Evolutionary conservation across 2,797 vertebrate species (phyloP).

Genomic region (Rallus crepitans): DNA sequence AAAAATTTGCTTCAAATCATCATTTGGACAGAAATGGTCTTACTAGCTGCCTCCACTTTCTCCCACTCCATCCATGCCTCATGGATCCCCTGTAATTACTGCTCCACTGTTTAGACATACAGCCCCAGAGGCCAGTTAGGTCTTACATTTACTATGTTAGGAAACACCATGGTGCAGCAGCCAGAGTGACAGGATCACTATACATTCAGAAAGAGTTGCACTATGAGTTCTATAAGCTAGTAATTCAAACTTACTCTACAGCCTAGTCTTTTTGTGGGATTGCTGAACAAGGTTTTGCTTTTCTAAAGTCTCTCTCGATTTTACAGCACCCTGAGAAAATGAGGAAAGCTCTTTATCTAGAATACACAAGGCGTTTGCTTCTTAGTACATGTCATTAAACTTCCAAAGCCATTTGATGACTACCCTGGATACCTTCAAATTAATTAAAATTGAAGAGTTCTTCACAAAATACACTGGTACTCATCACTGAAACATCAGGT

Average conservation of each 20-base stretch:
- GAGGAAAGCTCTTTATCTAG: not conserved
- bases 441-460: constrained; percentile 60
- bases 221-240: not conserved
- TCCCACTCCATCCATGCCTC: not conserved
- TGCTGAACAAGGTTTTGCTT: constrained; percentile 10
- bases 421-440: constrained; percentile 22
- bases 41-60: constrained; percentile 8
- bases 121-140: not conserved
- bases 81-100: constrained; percentile 51
- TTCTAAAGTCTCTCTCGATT: not conserved
- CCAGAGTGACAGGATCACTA: constrained; percentile 39
- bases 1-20: constrained; percentile 28
- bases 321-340: not conserved
- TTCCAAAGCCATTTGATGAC: constrained; percentile 17
- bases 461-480: constrained; percentile 15
- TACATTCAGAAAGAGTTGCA: not conserved
- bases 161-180: constrained; percentile 33
- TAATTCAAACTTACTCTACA: not conserved
- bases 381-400: not conserved
- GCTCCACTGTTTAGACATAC: constrained; percentile 42
- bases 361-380: not conserved
- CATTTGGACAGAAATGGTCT: constrained; percentile 31
- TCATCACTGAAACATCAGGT: not conserved
- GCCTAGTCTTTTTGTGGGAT: not conserved
- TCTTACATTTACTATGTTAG: constrained; percentile 36